A percentile compares a stretch with the other conserved stretches of the same genome.
Conservation (phyloP, 1,140 invertebrate species). For the Caenorhabditis latens region DNA sequence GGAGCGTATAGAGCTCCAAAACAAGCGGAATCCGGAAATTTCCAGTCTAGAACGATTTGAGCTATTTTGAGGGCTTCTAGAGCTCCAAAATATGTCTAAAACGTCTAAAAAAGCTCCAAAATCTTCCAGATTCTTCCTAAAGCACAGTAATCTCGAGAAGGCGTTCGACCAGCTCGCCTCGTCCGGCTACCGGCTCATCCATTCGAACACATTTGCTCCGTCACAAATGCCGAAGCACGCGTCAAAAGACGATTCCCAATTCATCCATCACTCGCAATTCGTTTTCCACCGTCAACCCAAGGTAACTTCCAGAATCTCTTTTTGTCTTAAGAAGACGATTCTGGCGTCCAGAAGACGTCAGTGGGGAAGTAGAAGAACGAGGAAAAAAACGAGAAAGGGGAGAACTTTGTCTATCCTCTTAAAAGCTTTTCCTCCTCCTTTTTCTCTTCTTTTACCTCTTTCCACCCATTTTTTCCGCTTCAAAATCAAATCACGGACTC, state of each 20-base stretch:
- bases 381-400: background rate
- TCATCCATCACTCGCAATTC: constrained; percentile 62
- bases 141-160: constrained; percentile 60
- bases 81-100: background rate
- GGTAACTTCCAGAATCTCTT: background rate
- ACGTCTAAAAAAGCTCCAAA: background rate
- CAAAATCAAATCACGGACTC: constrained; percentile 16
- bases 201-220: constrained; percentile 59
- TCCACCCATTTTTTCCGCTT: background rate
- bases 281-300: constrained; percentile 54
- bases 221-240: constrained; percentile 20
- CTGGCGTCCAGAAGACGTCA: background rate
- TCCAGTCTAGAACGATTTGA: background rate
- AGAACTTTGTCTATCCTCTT: constrained; percentile 29
- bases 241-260: constrained; percentile 52
- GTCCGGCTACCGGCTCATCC: constrained; percentile 44
- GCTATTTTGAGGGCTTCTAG: no score
- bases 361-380: background rate
- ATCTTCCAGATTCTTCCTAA: constrained; percentile 57
- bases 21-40: background rate
- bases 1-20: no score
- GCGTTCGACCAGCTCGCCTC: constrained; percentile 56
- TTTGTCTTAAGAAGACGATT: background rate
- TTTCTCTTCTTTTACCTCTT: no score
- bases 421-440: constrained; percentile 10